Conservation (phyloP, 2,113 vertebrate species). For the Gorsachius goisagi region DNA sequence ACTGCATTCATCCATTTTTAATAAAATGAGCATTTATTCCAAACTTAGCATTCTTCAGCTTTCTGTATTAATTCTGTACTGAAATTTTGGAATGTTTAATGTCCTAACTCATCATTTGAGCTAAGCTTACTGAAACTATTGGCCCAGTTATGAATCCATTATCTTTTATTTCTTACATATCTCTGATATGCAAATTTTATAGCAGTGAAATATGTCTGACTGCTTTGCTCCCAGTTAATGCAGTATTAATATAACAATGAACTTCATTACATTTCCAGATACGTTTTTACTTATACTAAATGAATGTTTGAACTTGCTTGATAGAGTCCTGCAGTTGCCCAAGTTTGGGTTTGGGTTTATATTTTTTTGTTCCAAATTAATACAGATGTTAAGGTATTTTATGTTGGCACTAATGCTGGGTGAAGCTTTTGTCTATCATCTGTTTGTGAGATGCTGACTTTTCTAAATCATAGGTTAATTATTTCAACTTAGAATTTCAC, state of each 20-base stretch:
- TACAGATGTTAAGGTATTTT: background rate
- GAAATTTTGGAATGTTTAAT: slow-evolving; percentile 1
- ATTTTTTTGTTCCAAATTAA: background rate
- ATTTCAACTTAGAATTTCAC: background rate
- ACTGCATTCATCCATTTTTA: slow-evolving; percentile 42
- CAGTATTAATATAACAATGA: slow-evolving; percentile 4
- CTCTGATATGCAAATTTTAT: slow-evolving; percentile 29
- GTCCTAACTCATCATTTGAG: slow-evolving; percentile 31
- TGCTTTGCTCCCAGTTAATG: slow-evolving; percentile 14
- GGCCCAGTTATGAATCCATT: slow-evolving; percentile 26
- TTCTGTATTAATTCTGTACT: slow-evolving; percentile 11
- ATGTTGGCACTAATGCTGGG: background rate
- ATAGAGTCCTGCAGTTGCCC: background rate
- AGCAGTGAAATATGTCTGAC: slow-evolving; percentile 12
- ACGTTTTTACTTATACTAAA: background rate
- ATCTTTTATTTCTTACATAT: slow-evolving; percentile 16
- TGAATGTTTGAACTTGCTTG: background rate
- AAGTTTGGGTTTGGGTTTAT: background rate
- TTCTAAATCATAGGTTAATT: background rate
- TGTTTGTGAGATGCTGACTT: background rate
- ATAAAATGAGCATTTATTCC: slow-evolving; percentile 26
- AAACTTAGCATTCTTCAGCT: background rate
- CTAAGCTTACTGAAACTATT: slow-evolving; percentile 33
- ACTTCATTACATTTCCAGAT: slow-evolving; percentile 9
- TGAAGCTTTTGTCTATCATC: background rate